phyloP scores from a whole-genome alignment of 2,888 invertebrate species.

The Phorcus lineatus region DNA sequence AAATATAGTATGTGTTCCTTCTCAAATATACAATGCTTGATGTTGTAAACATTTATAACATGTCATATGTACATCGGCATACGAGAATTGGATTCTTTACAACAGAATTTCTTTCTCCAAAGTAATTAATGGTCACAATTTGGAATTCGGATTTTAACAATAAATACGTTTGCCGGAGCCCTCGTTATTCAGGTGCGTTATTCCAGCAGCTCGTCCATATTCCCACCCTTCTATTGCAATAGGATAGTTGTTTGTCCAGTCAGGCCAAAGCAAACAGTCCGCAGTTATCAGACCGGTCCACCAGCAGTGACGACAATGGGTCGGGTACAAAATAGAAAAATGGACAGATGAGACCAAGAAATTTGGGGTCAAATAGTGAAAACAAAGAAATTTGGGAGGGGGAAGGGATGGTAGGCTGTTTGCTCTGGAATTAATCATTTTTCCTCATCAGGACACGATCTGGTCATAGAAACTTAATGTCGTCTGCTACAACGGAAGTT shows the following conservation, averaged over 20 bases:
- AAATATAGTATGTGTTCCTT: too few relatives aligned
- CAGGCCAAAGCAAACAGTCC: slow-evolving; percentile 30
- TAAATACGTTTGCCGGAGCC: too few relatives aligned
- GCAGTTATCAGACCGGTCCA: slow-evolving; percentile 26
- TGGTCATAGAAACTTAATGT: not conserved
- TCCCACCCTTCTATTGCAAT: not conserved
- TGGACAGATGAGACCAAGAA: not conserved
- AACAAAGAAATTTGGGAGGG: slow-evolving; percentile 5
- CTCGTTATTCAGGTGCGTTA: too few relatives aligned
- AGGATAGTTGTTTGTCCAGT: slow-evolving; percentile 28
- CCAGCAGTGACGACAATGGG: not conserved
- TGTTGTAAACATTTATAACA: too few relatives aligned
- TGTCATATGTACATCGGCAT: too few relatives aligned
- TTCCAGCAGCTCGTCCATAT: not conserved
- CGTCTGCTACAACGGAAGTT: slow-evolving; percentile 2
- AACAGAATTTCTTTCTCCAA: too few relatives aligned
- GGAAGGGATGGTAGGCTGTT: not conserved
- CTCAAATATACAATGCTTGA: too few relatives aligned
- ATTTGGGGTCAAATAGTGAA: slow-evolving; percentile 17
- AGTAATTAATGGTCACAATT: too few relatives aligned
- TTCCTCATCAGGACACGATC: not conserved
- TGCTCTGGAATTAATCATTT: not conserved
- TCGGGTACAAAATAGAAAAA: not conserved
- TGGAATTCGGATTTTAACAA: too few relatives aligned
- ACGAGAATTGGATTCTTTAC: too few relatives aligned